A percentile compares a stretch with the other conserved stretches of the same genome.
Evolutionary conservation across 2,888 invertebrate species (phyloP).

Genomic region (Xylophagus ater): DNA sequence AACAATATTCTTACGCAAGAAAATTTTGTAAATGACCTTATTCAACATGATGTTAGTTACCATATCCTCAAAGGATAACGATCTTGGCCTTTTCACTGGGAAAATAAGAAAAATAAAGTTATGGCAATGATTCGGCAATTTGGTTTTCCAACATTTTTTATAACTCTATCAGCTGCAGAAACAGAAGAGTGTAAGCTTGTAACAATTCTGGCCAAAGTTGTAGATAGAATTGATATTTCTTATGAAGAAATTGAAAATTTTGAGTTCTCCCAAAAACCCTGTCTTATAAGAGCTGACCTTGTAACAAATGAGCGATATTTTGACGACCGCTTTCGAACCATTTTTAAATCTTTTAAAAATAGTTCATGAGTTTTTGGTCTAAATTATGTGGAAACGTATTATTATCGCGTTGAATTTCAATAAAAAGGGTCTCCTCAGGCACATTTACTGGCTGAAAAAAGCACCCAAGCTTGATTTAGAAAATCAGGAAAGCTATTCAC

Average conservation of each 20-base stretch:
- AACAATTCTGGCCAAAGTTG: conserved; percentile 10
- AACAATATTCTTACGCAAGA: conserved; percentile 13
- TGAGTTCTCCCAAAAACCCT: conserved; percentile 16
- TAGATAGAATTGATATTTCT: conserved; percentile 10
- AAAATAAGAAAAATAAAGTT: conserved; percentile 19
- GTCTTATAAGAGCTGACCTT: conserved; percentile 21
- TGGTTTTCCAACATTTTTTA: conserved; percentile 7
- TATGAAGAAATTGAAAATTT: conserved; percentile 13
- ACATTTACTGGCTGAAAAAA: too few species aligned
- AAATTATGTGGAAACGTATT: conserved; percentile 11
- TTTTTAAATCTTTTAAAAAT: conserved; percentile 5
- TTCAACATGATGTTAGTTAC: conserved; percentile 17
- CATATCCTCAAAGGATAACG: conserved; percentile 17
- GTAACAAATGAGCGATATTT: conserved; percentile 20
- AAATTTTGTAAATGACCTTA: conserved; percentile 17
- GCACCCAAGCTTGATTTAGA: too few species aligned
- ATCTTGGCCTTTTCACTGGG: conserved; percentile 21
- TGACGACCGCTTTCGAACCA: conserved; percentile 2
- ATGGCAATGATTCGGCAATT: conserved; percentile 9
- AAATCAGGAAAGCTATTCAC: too few species aligned
- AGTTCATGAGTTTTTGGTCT: conserved; percentile 15
- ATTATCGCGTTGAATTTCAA: conserved; percentile 21
- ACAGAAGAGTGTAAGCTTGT: conserved; percentile 17
- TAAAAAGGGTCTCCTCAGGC: too few species aligned
- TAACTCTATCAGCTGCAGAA: conserved; percentile 15